Base-by-base conservation (phyloP, 2,888 invertebrate genomes). In the Atethmia centrago region DNA sequence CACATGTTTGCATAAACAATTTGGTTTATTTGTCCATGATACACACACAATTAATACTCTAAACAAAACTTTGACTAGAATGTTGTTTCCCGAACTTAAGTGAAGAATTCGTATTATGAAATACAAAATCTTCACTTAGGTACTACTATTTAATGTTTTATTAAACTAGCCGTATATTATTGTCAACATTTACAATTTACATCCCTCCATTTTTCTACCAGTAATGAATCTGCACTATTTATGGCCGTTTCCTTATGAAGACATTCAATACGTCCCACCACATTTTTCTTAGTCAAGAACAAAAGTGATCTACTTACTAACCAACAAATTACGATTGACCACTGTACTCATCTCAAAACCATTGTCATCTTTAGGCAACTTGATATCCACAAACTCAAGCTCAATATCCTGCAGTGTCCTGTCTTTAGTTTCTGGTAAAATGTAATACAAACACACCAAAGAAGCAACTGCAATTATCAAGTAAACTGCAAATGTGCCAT, bases 371-470 rank as follows among this genome's bases (percentile, higher is more conserved):
- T 62, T 66, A 16, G 77, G 36, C 12, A 68, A 40, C 28, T 62
- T 77, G 3, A 82, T 14, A 58, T 77, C 58, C 21, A 80, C 63
- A 80, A 80, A 82, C 7, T 80, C 77, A 49, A 72, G 25, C 21
- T 80, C 80, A 36, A 85, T 85, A 58, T 83, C 77, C 14, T 85
- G 82, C 5, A 82, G 10, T 16, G 84, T 82, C 25, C 76, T 79
- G 12, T 84, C 83, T 64, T 84, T 83, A 0, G 83, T 83, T 74
- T 83, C 83, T 19, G 83, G 80, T 72, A 80, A 69, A 58, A 65
- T 82, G 21, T 68, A 56, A 16, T 58, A 66, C 7, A 80, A 63
- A 69, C 14, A 59, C 0, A 56, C 58, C 14, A 80, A 59, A 36
- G 58, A 82, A 9, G 8, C 25, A 3, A 77, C 21, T 14, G 82